Percentiles rank a stretch among this genome's conserved stretches.
Evolutionary conservation across 2,113 vertebrate species (phyloP).

Genomic region (Protobothrops mucrosquamatus): DNA sequence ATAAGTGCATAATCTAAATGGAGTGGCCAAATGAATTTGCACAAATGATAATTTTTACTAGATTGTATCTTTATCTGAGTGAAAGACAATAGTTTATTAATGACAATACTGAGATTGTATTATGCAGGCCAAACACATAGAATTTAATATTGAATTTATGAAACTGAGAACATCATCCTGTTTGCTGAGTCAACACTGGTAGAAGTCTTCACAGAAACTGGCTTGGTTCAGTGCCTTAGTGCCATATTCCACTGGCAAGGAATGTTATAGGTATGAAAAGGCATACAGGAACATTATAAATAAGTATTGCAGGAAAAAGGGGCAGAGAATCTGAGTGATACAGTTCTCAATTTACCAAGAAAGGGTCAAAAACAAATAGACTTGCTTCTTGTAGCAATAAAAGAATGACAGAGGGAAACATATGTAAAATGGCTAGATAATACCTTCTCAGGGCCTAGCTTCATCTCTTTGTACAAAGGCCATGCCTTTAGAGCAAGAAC

Average conservation of each 20-base stretch:
- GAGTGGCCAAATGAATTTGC: not conserved
- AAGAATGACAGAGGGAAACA: not conserved
- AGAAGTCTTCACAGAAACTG: not conserved
- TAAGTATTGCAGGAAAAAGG: not conserved
- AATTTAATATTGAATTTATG: slow-evolving; percentile 3
- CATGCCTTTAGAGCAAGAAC: not conserved
- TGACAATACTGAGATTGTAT: not conserved
- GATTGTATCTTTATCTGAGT: not conserved
- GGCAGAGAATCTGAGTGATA: not conserved
- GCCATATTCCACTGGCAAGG: not conserved
- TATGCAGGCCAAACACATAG: not conserved
- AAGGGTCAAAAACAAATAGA: not conserved
- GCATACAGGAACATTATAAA: not conserved
- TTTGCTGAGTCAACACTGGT: not conserved
- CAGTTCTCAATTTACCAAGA: not conserved
- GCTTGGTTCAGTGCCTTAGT: not conserved
- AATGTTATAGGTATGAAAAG: not conserved
- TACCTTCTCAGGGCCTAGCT: not conserved
- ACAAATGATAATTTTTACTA: not conserved
- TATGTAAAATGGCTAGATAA: not conserved
- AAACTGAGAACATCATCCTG: slow-evolving; percentile 14
- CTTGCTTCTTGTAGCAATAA: not conserved
- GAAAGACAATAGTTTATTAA: not conserved
- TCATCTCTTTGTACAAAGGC: not conserved
- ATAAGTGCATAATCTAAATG: not conserved